Evolutionary conservation across 2,888 invertebrate species (phyloP).

Genomic region (Suillia variegata): DNA sequence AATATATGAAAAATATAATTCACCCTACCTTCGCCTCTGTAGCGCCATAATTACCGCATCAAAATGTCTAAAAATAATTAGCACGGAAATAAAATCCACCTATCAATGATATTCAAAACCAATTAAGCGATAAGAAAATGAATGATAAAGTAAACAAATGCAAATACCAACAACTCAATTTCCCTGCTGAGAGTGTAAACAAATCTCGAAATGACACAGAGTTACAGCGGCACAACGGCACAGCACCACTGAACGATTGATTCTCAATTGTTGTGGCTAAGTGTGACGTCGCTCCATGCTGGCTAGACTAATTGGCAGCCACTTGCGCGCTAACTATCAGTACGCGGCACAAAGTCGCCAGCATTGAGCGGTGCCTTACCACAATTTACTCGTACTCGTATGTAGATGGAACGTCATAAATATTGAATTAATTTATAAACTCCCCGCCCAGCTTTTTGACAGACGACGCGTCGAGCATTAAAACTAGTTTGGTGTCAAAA

Average conservation of each 20-base stretch:
- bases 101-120: not conserved
- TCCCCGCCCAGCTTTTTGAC: not conserved
- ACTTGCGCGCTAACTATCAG: not conserved
- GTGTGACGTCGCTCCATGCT: too few relatives aligned
- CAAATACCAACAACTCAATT: not conserved
- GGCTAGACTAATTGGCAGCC: conserved; percentile 6
- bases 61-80: conserved; percentile 10
- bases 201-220: not conserved
- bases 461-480: not conserved
- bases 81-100: conserved; percentile 21
- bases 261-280: too few relatives aligned
- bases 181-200: not conserved
- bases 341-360: not conserved
- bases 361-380: too few relatives aligned
- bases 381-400: too few relatives aligned
- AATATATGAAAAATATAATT: too few relatives aligned
- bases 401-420: too few relatives aligned
- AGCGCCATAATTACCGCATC: too few relatives aligned
- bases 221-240: not conserved
- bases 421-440: not conserved
- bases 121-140: not conserved
- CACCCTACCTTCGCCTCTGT: too few relatives aligned
- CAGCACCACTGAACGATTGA: not conserved
- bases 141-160: not conserved
- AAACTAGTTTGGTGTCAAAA: not conserved